Conservation (phyloP, 2,797 vertebrate genomes). For the Lutjanus campechanus region DNA sequence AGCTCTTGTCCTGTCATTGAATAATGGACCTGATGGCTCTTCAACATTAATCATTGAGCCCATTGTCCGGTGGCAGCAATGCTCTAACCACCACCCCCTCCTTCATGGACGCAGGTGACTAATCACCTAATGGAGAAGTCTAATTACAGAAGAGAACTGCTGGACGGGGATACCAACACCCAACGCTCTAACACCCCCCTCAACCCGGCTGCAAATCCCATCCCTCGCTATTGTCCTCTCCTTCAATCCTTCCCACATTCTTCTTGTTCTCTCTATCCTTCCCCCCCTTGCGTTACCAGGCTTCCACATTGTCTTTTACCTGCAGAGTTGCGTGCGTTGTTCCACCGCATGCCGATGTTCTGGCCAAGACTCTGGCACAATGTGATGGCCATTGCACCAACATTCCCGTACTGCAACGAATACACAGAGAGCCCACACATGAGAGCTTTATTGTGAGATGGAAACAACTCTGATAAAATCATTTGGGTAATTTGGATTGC, state of each 20-base stretch:
- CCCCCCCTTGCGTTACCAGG: not conserved
- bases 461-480: not conserved
- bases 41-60: constrained; percentile 59
- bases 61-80: constrained; percentile 52
- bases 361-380: constrained; percentile 95
- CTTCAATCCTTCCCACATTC: not conserved
- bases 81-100: constrained; percentile 27
- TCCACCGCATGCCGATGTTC: constrained; percentile 97
- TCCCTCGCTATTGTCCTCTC: not conserved
- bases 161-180: constrained; percentile 36
- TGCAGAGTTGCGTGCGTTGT: constrained; percentile 90
- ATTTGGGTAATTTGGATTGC: not conserved
- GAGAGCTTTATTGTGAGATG: not conserved
- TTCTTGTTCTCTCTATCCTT: not conserved
- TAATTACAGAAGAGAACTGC: constrained; percentile 65
- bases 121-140: constrained; percentile 65
- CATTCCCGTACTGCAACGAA: constrained; percentile 89
- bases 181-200: not conserved
- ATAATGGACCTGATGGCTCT: constrained; percentile 50
- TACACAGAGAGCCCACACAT: not conserved
- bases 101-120: constrained; percentile 61
- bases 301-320: constrained; percentile 74
- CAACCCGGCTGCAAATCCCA: not conserved
- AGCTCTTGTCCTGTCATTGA: constrained; percentile 49
- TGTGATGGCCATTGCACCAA: constrained; percentile 92